Percentiles rank a stretch among this genome's conserved stretches.
These are phyloP conservation scores for Manis pentadactyla DNA, from an alignment of 2,797 vertebrate genomes.

Conservation along the genomic window DNA sequence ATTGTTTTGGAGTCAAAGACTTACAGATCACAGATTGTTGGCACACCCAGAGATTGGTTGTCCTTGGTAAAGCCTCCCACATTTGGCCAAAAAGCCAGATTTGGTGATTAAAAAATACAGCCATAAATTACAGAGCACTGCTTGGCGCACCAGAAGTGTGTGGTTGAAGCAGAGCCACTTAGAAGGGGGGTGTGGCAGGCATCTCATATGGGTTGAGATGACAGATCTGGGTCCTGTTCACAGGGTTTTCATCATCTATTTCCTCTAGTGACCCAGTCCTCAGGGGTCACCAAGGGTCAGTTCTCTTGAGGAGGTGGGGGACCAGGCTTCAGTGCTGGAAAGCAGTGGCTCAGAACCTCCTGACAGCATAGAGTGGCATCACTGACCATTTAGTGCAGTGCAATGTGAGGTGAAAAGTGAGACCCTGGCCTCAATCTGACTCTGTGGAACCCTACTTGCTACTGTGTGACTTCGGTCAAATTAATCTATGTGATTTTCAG, in stretches of 20 bases:
- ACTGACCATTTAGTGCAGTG: rapidly evolving
- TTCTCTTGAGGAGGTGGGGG: not conserved
- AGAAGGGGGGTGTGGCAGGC: not conserved
- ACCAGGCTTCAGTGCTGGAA: not conserved
- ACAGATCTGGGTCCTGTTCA: not conserved
- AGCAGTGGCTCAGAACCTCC: not conserved
- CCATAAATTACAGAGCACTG: not conserved
- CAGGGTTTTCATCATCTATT: not conserved
- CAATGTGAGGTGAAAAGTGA: not conserved
- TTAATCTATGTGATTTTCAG: conserved; percentile 43
- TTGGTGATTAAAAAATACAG: not conserved
- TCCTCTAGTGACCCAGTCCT: not conserved
- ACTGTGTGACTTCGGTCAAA: not conserved
- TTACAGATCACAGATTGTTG: not conserved
- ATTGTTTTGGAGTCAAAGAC: not conserved
- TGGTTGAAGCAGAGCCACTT: too few species aligned
- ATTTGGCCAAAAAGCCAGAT: not conserved
- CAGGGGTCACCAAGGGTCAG: not conserved
- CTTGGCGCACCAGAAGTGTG: not conserved
- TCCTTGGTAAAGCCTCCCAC: not conserved
- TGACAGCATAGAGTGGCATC: not conserved
- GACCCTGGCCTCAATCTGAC: not conserved
- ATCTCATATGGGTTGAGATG: not conserved
- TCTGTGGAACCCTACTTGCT: not conserved
- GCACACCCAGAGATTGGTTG: not conserved